A percentile compares a stretch with the other conserved stretches of the same genome.
These are phyloP conservation scores for Diabrotica virgifera DNA, from an alignment of 1,140 invertebrate genomes.

Conservation along the genomic window DNA sequence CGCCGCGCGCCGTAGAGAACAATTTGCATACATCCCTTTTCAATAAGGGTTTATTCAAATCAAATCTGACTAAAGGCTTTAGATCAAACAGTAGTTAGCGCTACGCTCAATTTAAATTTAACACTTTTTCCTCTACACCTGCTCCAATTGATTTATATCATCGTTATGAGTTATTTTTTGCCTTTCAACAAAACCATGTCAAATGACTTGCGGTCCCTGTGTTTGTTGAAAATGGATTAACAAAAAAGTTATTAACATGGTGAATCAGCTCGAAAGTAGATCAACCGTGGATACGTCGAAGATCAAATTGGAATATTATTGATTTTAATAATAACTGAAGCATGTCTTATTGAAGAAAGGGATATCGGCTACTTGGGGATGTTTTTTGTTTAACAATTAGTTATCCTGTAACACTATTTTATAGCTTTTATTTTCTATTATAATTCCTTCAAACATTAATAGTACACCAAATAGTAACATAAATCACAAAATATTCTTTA, in stretches of 20 bases:
- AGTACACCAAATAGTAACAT: too few relatives aligned
- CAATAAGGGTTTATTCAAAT: constrained; percentile 21
- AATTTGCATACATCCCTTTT: constrained; percentile 16
- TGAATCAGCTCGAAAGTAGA: background rate
- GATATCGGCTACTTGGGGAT: too few relatives aligned
- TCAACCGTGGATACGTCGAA: background rate
- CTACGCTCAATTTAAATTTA: constrained; percentile 28
- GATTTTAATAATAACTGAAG: background rate
- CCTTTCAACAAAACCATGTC: constrained; percentile 18
- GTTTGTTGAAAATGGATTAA: constrained; percentile 10
- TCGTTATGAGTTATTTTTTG: constrained; percentile 13
- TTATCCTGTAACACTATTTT: too few relatives aligned
- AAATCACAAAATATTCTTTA: too few relatives aligned
- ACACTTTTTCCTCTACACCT: constrained; percentile 22
- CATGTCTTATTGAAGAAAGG: background rate
- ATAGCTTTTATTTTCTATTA: too few relatives aligned
- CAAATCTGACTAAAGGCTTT: constrained; percentile 29
- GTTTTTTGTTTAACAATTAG: too few relatives aligned
- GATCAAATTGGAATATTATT: background rate
- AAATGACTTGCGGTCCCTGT: constrained; percentile 17
- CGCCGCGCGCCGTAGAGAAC: background rate
- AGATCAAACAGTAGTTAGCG: constrained; percentile 23
- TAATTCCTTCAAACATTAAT: too few relatives aligned
- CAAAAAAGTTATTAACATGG: constrained; percentile 14
- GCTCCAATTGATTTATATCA: constrained; percentile 24